A percentile compares a stretch with the other conserved stretches of the same genome.
Conservation (phyloP, 1,140 invertebrate species). For the Lineus longissimus region DNA sequence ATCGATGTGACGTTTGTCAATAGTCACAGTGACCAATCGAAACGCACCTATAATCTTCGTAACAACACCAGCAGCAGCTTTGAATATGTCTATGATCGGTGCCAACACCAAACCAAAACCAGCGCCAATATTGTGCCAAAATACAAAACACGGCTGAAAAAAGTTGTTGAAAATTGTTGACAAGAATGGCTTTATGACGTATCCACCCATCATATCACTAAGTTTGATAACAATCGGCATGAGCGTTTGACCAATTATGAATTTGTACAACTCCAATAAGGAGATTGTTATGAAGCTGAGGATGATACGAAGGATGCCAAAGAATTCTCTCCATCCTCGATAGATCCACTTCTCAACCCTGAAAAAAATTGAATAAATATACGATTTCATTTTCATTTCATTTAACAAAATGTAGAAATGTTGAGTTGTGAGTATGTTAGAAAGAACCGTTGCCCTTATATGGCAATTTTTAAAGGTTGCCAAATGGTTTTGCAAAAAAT, state of each 20-base stretch:
- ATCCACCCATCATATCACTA: slow-evolving; percentile 25
- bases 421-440: too few species aligned
- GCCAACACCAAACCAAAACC: too few species aligned
- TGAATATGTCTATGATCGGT: too few species aligned
- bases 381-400: too few species aligned
- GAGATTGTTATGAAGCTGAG: slow-evolving; percentile 26
- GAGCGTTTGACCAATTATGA: slow-evolving; percentile 24
- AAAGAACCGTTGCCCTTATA: too few species aligned
- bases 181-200: slow-evolving; percentile 29
- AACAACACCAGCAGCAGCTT: too few species aligned
- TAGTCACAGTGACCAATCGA: too few species aligned
- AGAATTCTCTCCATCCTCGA: slow-evolving; percentile 28
- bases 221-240: slow-evolving; percentile 28
- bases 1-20: too few species aligned
- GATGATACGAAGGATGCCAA: slow-evolving; percentile 26
- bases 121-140: slow-evolving; percentile 22
- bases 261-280: slow-evolving; percentile 24
- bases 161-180: slow-evolving; percentile 31
- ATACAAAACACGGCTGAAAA: slow-evolving; percentile 26
- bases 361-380: slow-evolving; percentile 18
- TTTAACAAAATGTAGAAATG: too few species aligned
- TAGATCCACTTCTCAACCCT: slow-evolving; percentile 25
- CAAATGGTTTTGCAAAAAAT: too few species aligned
- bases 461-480: too few species aligned
- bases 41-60: too few species aligned